Base-by-base conservation (phyloP, 2,797 vertebrate species). In the Masticophis lateralis region DNA sequence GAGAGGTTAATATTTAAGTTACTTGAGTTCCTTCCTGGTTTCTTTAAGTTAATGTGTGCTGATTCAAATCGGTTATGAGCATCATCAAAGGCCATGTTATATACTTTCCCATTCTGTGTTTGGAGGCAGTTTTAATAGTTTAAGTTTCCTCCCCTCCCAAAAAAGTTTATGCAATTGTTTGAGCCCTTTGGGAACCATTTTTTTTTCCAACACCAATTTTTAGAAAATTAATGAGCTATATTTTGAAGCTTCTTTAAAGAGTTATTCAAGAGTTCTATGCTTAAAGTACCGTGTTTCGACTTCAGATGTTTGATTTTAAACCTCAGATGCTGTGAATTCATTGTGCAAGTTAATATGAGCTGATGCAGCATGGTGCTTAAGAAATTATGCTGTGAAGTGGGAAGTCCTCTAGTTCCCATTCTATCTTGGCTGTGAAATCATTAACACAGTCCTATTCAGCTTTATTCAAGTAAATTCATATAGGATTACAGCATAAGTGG, bases 1-100 rank as follows among this genome's bases (percentile, higher is more conserved):
- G 92, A 90, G 79, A 94, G 88, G 69, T n/a, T 86, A 87, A 74
- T 93, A 63, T 88, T 94, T 91, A 20, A 37, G 18, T 83, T 83
- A 47, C 10, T 83, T 83, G 20, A 47, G 43, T 83, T 83, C 37
- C 37, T 20, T 10, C 37, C 28, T 61, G n/a, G 47, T n/a, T 37
- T 53, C 43, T 57, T 7, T 61, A 56, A 43, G 61, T 0, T 89
- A 63, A 55, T 16, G 20, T 53, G 11, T 55, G 83, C 61, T 56
- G 89, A 57, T 27, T 91, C 56, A 66, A 51, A 43, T 57, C 43
- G 22, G 6, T 28, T 92, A 37, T 86, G 66, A 63, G 14, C 53
- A n/a, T 43, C 13, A n/a, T 22, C 5, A 47, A 47, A 22, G n/a
- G 47, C 89, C 28, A 6, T 11, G 5, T 79, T 12, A 3, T 60